Evolutionary conservation across 1,140 invertebrate species (phyloP), one percentile per base, ranked within the genome.

Genomic region (Semibalanus balanoides): DNA sequence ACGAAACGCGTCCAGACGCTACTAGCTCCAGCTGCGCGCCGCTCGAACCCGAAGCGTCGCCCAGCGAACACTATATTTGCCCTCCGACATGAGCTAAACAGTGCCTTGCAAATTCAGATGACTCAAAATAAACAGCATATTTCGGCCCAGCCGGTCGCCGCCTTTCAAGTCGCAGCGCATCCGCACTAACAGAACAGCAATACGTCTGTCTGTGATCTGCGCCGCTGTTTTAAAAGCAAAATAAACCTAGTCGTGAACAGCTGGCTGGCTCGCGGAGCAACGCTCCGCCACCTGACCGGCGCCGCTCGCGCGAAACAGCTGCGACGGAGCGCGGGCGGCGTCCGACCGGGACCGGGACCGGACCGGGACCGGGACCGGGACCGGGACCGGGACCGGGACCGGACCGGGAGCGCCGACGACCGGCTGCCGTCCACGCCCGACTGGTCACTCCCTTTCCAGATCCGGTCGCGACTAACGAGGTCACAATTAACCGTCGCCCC

Each of bases 91-190:
- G 51, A 25, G 22, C 51, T 25, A 64, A 64, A 64, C 51, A 64
- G 51, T 25, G 51, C 22, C 11, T 25, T 64, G 51, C 51, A 64
- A 64, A 64, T 64, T 64, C 51, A 64, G 51, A 14, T 64, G 51
- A 64, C 51, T 64, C 51, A 64, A 64, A 64, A 64, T 64, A 64
- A 64, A 64, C 51, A 64, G 51, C 51, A 64, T 64, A 64, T 64
- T 64, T 64, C 51, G 11, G 22, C 9, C 51, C 7, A 19, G 14
- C 51, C 51, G 51, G 51, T 64, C 51, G 51, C 51, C 22, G 51
- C 51, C 51, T 64, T 64, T 64, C 51, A 64, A 64, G 51, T 64
- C 51, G 22, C 51, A 64, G 51, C 1, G 51, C 51, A 25, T 64
- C 51, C 51, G 51, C 51, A 14, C 9, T 22, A 64, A 64, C 51